phyloP scores from a whole-genome alignment of 1,140 invertebrate species.

The Drosophila chauvacae region DNA sequence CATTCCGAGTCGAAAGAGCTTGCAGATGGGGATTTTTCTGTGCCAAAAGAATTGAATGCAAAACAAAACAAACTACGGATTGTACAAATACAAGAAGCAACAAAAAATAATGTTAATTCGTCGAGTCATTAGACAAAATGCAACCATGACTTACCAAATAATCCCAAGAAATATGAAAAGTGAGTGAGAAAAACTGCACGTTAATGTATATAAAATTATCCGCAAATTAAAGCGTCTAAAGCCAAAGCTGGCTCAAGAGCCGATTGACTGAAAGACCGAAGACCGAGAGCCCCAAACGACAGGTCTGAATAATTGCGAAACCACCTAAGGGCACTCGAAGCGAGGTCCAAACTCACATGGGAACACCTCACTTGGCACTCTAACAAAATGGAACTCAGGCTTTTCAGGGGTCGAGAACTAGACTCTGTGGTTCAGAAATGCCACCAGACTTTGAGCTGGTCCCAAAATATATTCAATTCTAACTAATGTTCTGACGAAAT shows the following conservation, averaged over 20 bases:
- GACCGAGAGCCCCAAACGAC: constrained; percentile 19
- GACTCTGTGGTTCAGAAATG: constrained; percentile 3
- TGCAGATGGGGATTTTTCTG: constrained; percentile 41
- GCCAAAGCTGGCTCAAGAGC: constrained; percentile 44
- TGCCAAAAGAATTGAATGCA: constrained; percentile 43
- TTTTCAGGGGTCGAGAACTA: constrained; percentile 26
- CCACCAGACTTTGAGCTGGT: background rate
- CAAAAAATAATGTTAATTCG: constrained; percentile 41
- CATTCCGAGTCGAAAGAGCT: constrained; percentile 26
- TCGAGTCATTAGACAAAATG: constrained; percentile 77
- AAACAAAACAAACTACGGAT: constrained; percentile 37
- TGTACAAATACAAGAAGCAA: background rate
- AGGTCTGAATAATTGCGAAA: constrained; percentile 65
- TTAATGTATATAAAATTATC: constrained; percentile 79
- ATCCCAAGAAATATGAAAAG: constrained; percentile 64
- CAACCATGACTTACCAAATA: constrained; percentile 75
- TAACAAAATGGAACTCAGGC: constrained; percentile 21
- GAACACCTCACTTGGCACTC: constrained; percentile 35
- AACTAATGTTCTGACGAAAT: too few species aligned
- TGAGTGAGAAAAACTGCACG: constrained; percentile 69
- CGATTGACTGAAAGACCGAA: constrained; percentile 26
- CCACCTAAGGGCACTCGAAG: constrained; percentile 69
- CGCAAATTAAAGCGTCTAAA: constrained; percentile 74
- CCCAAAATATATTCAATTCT: background rate
- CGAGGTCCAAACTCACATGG: constrained; percentile 46